Evolutionary conservation across 2,888 invertebrate species (phyloP).

Genomic region (Chromoteleia sp.): DNA sequence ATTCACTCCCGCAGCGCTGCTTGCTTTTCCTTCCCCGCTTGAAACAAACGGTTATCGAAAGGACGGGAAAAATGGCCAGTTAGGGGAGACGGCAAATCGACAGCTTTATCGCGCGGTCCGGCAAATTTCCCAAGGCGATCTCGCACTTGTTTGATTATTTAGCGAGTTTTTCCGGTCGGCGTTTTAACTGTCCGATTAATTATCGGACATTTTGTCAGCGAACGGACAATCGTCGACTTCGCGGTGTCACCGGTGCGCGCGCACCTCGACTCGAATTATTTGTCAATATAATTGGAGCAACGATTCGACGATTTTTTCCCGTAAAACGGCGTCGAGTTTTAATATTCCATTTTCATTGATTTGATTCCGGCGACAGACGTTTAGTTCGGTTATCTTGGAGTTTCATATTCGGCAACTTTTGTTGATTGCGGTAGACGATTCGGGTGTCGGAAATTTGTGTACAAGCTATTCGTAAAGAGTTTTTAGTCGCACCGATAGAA

Average conservation of each 20-base stretch:
- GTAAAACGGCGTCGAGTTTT: no score
- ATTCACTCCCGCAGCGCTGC: conserved; percentile 70
- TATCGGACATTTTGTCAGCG: conserved; percentile 41
- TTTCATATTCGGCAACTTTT: no score
- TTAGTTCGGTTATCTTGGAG: no score
- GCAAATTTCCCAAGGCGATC: conserved; percentile 67
- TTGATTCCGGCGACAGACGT: no score
- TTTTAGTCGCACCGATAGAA: no score
- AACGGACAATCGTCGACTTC: background rate
- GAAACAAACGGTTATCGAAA: conserved; percentile 77
- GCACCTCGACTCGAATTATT: no score
- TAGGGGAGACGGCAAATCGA: conserved; percentile 80
- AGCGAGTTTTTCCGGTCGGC: conserved; percentile 26
- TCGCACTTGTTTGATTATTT: conserved; percentile 62
- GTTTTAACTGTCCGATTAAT: conserved; percentile 57
- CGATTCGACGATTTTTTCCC: no score
- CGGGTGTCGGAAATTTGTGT: no score
- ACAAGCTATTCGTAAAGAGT: no score
- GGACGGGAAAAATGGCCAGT: conserved; percentile 42
- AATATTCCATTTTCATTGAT: no score
- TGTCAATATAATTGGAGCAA: no score
- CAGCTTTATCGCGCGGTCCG: conserved; percentile 79
- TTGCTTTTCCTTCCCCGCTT: conserved; percentile 75
- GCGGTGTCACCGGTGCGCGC: background rate
- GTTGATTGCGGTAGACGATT: no score